These are phyloP conservation scores for Electrophaes corylata DNA, from an alignment of 2,888 invertebrate species.

Conservation along the genomic window DNA sequence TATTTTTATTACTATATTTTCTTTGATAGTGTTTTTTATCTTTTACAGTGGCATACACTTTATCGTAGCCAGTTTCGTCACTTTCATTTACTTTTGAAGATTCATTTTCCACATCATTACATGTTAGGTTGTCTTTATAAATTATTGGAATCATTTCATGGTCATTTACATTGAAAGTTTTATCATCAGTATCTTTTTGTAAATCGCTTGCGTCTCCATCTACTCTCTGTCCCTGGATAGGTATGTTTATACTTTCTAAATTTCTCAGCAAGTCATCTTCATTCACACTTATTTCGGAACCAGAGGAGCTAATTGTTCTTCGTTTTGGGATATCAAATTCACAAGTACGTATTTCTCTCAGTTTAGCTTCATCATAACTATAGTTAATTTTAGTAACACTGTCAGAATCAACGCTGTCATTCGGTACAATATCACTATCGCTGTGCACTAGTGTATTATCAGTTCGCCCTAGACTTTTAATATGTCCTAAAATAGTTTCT, in stretches of 20 bases:
- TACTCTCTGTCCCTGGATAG: slow-evolving; percentile 32
- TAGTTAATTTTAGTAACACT: not conserved
- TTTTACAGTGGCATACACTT: not conserved
- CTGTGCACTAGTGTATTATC: not conserved
- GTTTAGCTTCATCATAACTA: not conserved
- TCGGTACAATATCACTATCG: slow-evolving; percentile 2
- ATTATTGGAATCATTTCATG: not conserved
- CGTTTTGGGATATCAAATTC: slow-evolving; percentile 14
- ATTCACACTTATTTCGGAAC: slow-evolving; percentile 49
- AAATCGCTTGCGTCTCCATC: not conserved
- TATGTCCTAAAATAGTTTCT: slow-evolving; percentile 56
- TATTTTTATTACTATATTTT: not conserved
- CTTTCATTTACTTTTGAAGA: slow-evolving; percentile 1
- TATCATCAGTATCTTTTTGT: not conserved
- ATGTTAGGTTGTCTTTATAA: not conserved
- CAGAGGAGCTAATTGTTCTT: slow-evolving; percentile 33
- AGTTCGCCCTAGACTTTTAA: slow-evolving; percentile 45
- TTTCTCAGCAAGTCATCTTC: slow-evolving; percentile 56
- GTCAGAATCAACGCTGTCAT: not conserved
- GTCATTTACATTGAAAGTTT: not conserved
- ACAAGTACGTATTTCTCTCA: not conserved
- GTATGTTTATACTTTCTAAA: slow-evolving; percentile 63
- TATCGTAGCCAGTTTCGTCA: not conserved
- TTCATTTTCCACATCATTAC: not conserved
- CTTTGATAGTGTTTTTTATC: not conserved